Base-by-base conservation (phyloP, 2,113 vertebrate genomes). In the Numenius arquata region DNA sequence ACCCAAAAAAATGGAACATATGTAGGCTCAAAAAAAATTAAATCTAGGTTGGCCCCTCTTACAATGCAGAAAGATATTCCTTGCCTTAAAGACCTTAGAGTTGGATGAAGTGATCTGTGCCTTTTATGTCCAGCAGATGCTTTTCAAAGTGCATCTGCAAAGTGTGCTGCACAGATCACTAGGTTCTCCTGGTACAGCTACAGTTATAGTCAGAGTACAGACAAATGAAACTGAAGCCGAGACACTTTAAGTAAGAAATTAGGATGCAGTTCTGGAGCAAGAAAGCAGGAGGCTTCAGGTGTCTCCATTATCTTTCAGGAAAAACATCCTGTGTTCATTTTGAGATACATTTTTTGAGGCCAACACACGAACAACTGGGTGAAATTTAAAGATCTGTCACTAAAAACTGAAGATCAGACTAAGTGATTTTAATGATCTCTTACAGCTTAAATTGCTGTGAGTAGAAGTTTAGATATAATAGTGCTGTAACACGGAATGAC, bases 21-120 rank as follows among this genome's bases (percentile, higher is more conserved):
- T 3, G 1, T 27, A 27, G 34, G 21, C 20, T 5, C 29, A 40
- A 47, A 73, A 47, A 40, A 62, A 20, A 5, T 10, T 27, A 55
- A 61, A 32, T 25, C 9, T 2, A 0, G 20, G 5, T 52, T 63
- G 65, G 3, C 29, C 30, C 30, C 9, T 79, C 25, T 26, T 71
- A 17, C 0, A 4, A 14, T 22, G 40, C 4, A 11, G 56, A n/a
- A 65, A 11, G 8, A 3, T 30, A 16, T 4, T 71, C 14, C 20
- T 55, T 71, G 16, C 43, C 14, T 25, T 41, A 18, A 43, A 47
- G 55, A 22, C 17, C 30, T 30, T 47, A 3, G 2, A 6, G 25
- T 1, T 62, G 40, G 47, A 32, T 25, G 20, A 27, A 58, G 23
- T 17, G 10, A 1, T 38, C 15, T 66, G 9, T 47, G 8, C 43